phyloP scores from a whole-genome alignment of 2,113 vertebrate species.

The Triplophysa siluroides region DNA sequence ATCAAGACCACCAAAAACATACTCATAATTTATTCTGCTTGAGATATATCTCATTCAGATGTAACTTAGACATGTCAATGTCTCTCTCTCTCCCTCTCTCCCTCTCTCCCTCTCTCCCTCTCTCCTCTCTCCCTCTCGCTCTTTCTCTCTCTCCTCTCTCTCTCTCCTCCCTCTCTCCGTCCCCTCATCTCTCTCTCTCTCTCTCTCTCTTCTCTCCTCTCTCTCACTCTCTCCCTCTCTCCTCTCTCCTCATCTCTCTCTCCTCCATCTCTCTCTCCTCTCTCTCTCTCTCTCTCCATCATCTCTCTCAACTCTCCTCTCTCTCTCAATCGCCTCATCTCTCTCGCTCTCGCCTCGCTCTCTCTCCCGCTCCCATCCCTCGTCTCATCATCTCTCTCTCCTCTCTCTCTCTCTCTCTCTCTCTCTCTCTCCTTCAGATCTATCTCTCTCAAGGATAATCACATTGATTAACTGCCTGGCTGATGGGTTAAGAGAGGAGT shows the following conservation, averaged over 20 bases:
- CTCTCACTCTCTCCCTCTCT: constrained; percentile 17
- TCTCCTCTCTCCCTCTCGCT: too few species aligned
- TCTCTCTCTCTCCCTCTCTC: neutral
- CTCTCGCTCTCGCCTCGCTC: constrained; percentile 17
- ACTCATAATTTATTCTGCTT: too few species aligned
- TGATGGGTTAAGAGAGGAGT: constrained; percentile 45
- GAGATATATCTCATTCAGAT: too few species aligned
- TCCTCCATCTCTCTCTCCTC: constrained; percentile 20
- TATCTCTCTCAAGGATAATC: constrained; percentile 47
- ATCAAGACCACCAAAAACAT: too few species aligned
- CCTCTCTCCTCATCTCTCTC: constrained; percentile 22
- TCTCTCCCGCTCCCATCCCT: too few species aligned
- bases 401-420: constrained; percentile 4
- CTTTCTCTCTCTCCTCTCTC: constrained; percentile 15
- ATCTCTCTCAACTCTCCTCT: constrained; percentile 38
- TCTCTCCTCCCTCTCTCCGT: constrained; percentile 24
- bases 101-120: too few species aligned
- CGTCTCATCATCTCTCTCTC: neutral
- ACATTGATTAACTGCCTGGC: constrained; percentile 49
- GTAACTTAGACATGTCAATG: too few species aligned
- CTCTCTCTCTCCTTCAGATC: constrained; percentile 9
- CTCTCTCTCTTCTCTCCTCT: constrained; percentile 22
- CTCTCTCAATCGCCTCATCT: too few species aligned
- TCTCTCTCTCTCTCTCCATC: constrained; percentile 23
- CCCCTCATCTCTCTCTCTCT: constrained; percentile 15